Base-by-base conservation (phyloP, 1,140 invertebrate genomes). In the Popillia japonica region DNA sequence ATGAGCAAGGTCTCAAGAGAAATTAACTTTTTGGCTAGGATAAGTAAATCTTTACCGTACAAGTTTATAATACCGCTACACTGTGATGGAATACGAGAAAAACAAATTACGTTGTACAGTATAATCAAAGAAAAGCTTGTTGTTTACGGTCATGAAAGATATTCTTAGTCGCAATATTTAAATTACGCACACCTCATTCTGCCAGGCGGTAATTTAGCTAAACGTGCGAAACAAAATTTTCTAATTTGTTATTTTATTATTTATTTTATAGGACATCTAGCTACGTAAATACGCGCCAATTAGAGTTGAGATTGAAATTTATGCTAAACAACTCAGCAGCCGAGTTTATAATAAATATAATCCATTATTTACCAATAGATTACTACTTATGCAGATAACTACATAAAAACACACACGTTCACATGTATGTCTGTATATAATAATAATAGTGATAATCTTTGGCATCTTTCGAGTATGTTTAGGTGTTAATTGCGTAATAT, bases 401-500 rank as follows among this genome's bases (percentile, higher is more conserved):
- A n/a, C 11, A 8, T n/a, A 7, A 10, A 14, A 48, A 4, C 17
- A n/a, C 17, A 55, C 14, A 0, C 14, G 17, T n/a, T 17, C 3
- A 1, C 17, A 55, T 17, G 14, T 55, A 55, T 17, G 17, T 55
- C 9, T 55, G 14, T 55, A 55, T 55, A 6, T 11, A 14, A 55
- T n/a, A 55, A n/a, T 7, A 55, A 55, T 55, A 55, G 17, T n/a
- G 17, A 55, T 55, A 55, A 55, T 55, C 48, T 55, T 55, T 55
- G 6, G 48, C 48, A 17, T 55, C 48, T n/a, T 55, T 55, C 48
- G 14, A 17, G 17, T n/a, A 6, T 55, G 48, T n/a, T 55, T 55
- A 55, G 48, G 48, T 55, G 48, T 55, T 55, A 55, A 55, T 55
- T 55, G 48, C 48, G 48, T n/a, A 55, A 55, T 55, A 55, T 55